Base-by-base conservation (phyloP, 2,888 invertebrate species). In the Drosophila acutilabella region DNA sequence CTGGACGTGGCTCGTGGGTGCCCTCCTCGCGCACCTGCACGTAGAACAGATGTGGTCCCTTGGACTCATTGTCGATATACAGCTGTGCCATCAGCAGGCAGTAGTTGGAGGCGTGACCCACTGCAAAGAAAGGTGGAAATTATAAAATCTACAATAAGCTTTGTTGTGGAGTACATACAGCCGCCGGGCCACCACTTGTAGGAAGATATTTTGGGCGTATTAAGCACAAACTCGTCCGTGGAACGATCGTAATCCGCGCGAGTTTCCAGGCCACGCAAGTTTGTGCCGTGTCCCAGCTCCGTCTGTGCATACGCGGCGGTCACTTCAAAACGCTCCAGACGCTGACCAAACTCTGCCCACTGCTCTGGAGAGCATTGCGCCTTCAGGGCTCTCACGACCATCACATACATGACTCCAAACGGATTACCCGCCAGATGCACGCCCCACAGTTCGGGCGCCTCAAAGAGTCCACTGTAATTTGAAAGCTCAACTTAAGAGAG, bases 151-250 rank as follows among this genome's bases (percentile, higher is more conserved):
- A 5, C 18, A 20, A 8, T 10, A 0, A 7, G n/a, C 6, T 42
- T 33, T 5, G 2, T 5, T 26, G 3, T 4, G 23, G 2, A 4
- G 2, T n/a, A 95, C 97, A 94, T 93, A 98, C 98, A 93, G 91
- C 96, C 96, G 16, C 98, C 98, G 16, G 98, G 98, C 98, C 98
- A 98, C 97, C 98, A 98, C 93, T 98, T 99, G 91, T 96, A 97
- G 0, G 98, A 95, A 0, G 97, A 96, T 11, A 98, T 93, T 1
- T 96, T 96, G 0, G 98, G 98, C 54, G 96, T 96, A 90, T 98
- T 94, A 30, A 99, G 91, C 41, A 98, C 93, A 90, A 99, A 99
- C 93, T 98, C 97, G 91, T 97, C 94, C 0, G 95, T 96, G 2
- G 92, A 89, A 0, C 95, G 93, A 91, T 98, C 98, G 90, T 97